Evolutionary conservation across 2,113 vertebrate genomes (phyloP), one percentile per base, ranked within the genome.

Genomic region (Ranitomeya variabilis): DNA sequence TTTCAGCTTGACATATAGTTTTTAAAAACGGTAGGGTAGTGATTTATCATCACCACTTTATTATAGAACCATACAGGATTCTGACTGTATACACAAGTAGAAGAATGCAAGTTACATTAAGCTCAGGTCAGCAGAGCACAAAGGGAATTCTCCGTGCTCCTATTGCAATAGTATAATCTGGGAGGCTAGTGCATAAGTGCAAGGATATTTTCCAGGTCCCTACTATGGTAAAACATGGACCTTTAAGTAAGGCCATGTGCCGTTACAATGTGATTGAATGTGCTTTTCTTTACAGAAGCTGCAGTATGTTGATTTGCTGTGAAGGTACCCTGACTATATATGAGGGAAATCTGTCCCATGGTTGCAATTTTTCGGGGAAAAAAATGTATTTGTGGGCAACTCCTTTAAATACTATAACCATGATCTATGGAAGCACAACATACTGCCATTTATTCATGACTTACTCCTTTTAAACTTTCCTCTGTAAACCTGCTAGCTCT

Each of bases 1-100:
- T 79, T 86, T 86, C 85, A 86, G 57, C 21, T 21, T 86, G 85
- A 78, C 85, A 78, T 62, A 86, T 26, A 78, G 80, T 89, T 89
- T 83, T 84, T 78, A 55, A 84, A 89, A 89, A 89, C 81, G 78
- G n/a, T 37, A 52, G 51, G 59, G 16, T 45, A 67, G 80, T 84
- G 81, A 84, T 84, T 67, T 84, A 83, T 88, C 69, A 80, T 88
- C 87, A 45, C 67, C 69, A 55, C 55, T 83, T 74, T 89, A 77
- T 84, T 89, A 26, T 54, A 84, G 54, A 45, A 78, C 16, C 81
- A 84, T 59, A 69, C 51, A 37, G 87, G 87, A 76, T 77, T 83
- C 21, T 83, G 37, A 88, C 31, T 89, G 81, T 84, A 84, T 78
- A 89, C 73, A 84, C 26, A 66, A 37, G 69, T 83, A 88, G 80